Percentiles rank a stretch among this genome's conserved stretches.
Evolutionary conservation across 2,888 invertebrate species (phyloP).

Genomic region (Lottia scabra): DNA sequence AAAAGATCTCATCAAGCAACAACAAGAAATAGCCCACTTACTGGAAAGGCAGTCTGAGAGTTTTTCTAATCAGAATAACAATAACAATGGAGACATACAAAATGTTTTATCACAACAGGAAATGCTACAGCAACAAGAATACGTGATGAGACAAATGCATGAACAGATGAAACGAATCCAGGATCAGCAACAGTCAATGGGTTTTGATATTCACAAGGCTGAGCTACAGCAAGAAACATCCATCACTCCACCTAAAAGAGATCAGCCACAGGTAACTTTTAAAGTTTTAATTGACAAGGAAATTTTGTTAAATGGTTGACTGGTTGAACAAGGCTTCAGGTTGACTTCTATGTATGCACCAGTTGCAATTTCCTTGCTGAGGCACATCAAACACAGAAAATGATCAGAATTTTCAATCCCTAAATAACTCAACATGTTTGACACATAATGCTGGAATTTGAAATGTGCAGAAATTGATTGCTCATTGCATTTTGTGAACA

Average conservation of each 20-base stretch:
- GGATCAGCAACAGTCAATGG: background rate
- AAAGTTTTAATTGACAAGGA: background rate
- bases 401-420: too few relatives aligned
- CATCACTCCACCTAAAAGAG: background rate
- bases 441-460: too few relatives aligned
- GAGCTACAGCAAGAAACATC: background rate
- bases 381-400: too few relatives aligned
- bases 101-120: background rate
- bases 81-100: background rate
- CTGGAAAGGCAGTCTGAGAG: background rate
- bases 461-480: too few relatives aligned
- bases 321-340: background rate
- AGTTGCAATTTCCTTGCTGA: too few relatives aligned
- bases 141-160: background rate
- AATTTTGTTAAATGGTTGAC: background rate
- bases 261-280: background rate
- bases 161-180: background rate
- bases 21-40: slow-evolving; percentile 17
- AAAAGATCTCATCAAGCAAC: slow-evolving; percentile 10
- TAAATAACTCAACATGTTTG: too few relatives aligned
- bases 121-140: background rate
- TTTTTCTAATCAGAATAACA: background rate
- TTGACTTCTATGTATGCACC: background rate
- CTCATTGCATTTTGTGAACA: background rate
- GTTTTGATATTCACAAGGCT: background rate